Percentiles rank a stretch among this genome's conserved stretches.
These are phyloP conservation scores for Metaphire vulgaris DNA, from an alignment of 1,140 invertebrate species.

Conservation along the genomic window DNA sequence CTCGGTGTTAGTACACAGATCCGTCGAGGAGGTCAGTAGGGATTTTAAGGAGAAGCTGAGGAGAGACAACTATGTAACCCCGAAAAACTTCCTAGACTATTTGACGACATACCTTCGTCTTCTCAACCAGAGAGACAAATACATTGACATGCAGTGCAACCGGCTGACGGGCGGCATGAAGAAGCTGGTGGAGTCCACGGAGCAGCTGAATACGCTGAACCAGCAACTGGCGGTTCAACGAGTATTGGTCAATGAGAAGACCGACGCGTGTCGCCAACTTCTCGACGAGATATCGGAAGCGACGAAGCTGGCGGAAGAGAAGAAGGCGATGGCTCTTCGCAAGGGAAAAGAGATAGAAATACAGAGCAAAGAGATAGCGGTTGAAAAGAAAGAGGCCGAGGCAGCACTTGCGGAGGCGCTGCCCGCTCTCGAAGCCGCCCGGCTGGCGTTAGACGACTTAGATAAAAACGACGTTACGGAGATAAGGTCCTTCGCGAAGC, in stretches of 20 bases:
- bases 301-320: slow-evolving; percentile 62
- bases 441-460: slow-evolving; percentile 67
- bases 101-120: slow-evolving; percentile 69
- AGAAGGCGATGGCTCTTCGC: slow-evolving; percentile 67
- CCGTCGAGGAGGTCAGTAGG: slow-evolving; percentile 63
- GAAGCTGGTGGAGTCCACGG: slow-evolving; percentile 72
- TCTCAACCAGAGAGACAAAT: slow-evolving; percentile 63
- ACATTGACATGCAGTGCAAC: slow-evolving; percentile 62
- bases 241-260: slow-evolving; percentile 67
- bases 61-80: slow-evolving; percentile 76
- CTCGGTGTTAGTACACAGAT: slow-evolving; percentile 72
- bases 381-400: slow-evolving; percentile 76
- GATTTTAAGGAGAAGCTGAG: slow-evolving; percentile 66
- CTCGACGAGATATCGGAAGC: slow-evolving; percentile 61
- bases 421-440: slow-evolving; percentile 70
- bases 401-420: slow-evolving; percentile 68
- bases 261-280: slow-evolving; percentile 65
- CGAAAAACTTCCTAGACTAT: slow-evolving; percentile 81
- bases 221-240: slow-evolving; percentile 68
- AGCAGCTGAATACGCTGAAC: slow-evolving; percentile 66
- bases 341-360: slow-evolving; percentile 73
- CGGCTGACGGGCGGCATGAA: slow-evolving; percentile 63
- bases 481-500: slow-evolving; percentile 77
- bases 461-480: slow-evolving; percentile 85
- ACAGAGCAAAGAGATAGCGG: slow-evolving; percentile 66